Evolutionary conservation across 2,113 vertebrate species (phyloP).

Genomic region (Bos javanicus): DNA sequence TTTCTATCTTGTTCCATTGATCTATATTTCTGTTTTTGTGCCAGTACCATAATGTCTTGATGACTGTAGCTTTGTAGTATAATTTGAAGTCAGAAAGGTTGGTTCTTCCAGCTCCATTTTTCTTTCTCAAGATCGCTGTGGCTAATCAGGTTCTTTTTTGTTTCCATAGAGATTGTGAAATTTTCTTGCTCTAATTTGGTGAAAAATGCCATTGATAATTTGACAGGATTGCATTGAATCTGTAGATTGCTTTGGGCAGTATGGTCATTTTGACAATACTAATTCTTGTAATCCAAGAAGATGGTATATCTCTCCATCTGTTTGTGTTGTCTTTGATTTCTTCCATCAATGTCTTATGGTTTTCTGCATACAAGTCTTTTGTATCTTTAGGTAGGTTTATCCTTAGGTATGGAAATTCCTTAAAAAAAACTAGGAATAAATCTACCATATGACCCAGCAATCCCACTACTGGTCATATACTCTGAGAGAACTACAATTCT

Average conservation of each 20-base stretch:
- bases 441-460: not conserved
- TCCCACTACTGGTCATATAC: not conserved
- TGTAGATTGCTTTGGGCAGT: not conserved
- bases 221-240: not conserved
- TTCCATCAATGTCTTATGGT: not conserved
- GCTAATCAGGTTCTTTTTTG: not conserved
- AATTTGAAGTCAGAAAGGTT: not conserved
- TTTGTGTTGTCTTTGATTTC: not conserved
- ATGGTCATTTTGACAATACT: not conserved
- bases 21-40: not conserved
- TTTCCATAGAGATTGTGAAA: not conserved
- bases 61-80: not conserved
- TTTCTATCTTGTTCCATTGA: not conserved
- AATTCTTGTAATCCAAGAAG: not conserved
- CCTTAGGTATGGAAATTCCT: not conserved
- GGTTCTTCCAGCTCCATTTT: not conserved
- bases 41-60: not conserved
- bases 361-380: not conserved
- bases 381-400: not conserved
- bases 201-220: not conserved
- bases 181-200: not conserved
- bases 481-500: not conserved
- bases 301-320: not conserved
- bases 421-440: not conserved
- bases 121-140: not conserved